Conservation (phyloP, 2,797 vertebrate genomes). For the Pangasius krempfi region DNA sequence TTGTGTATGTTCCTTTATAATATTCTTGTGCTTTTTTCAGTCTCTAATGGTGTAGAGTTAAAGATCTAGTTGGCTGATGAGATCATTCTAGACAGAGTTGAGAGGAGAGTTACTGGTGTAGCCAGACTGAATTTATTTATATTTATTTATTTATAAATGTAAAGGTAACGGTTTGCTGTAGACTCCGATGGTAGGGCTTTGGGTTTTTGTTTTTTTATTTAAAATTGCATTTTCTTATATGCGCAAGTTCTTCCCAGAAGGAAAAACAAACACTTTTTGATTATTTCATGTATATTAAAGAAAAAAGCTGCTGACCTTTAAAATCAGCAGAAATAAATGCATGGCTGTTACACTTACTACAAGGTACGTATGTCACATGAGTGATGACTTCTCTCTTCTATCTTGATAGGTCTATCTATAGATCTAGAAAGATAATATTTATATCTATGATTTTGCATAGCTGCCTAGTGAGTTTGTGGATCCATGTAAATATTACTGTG, state of each 20-base stretch:
- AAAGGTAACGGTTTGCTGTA: background rate
- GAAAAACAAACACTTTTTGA: background rate
- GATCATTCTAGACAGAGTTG: background rate
- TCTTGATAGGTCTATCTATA: background rate
- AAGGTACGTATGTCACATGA: background rate
- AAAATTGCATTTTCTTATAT: background rate
- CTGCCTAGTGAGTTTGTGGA: background rate
- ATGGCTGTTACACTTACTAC: background rate
- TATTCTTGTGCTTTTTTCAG: background rate
- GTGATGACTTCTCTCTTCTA: background rate
- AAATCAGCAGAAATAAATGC: background rate
- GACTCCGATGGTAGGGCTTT: background rate
- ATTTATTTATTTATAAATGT: no score
- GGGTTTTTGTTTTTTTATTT: background rate
- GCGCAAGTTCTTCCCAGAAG: background rate
- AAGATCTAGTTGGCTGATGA: background rate
- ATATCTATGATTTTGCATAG: slow-evolving; percentile 1
- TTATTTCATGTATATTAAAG: background rate
- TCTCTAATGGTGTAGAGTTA: background rate
- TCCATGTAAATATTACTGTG: background rate
- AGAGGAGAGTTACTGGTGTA: background rate
- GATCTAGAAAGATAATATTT: background rate
- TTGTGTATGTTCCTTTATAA: background rate
- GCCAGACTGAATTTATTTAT: background rate
- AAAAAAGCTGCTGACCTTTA: background rate